Percentiles rank a stretch among this genome's conserved stretches.
Conservation (phyloP, 2,888 invertebrate genomes). For the Ferrisia virgata region DNA sequence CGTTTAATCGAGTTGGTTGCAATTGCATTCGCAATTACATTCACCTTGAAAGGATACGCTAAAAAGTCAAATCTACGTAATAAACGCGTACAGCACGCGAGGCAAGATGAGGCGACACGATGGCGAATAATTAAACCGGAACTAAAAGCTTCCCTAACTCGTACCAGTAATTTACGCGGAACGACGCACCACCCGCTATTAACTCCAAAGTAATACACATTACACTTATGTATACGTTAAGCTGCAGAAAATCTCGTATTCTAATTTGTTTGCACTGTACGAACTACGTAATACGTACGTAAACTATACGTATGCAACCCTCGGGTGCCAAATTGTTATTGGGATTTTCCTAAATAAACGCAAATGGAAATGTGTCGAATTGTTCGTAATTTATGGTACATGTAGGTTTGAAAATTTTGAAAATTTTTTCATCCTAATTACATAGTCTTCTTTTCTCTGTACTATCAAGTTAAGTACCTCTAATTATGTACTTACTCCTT, state of each 20-base stretch:
- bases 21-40: background rate
- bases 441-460: too few species aligned
- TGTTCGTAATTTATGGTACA: too few species aligned
- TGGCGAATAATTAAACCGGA: background rate
- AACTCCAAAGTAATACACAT: background rate
- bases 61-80: background rate
- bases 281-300: too few species aligned
- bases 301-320: too few species aligned
- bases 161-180: background rate
- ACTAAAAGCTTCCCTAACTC: background rate
- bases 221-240: background rate
- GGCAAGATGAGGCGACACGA: background rate
- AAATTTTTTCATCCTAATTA: too few species aligned
- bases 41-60: background rate
- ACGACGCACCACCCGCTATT: background rate
- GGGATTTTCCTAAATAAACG: too few species aligned
- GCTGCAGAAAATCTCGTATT: background rate
- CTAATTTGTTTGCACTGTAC: background rate
- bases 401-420: too few species aligned
- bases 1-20: background rate
- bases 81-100: too few species aligned
- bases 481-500: too few species aligned
- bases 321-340: too few species aligned
- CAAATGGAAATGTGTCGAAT: too few species aligned
- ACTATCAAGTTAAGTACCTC: too few species aligned